These are phyloP conservation scores for Neria commutata DNA, from an alignment of 2,888 invertebrate species.

Conservation along the genomic window DNA sequence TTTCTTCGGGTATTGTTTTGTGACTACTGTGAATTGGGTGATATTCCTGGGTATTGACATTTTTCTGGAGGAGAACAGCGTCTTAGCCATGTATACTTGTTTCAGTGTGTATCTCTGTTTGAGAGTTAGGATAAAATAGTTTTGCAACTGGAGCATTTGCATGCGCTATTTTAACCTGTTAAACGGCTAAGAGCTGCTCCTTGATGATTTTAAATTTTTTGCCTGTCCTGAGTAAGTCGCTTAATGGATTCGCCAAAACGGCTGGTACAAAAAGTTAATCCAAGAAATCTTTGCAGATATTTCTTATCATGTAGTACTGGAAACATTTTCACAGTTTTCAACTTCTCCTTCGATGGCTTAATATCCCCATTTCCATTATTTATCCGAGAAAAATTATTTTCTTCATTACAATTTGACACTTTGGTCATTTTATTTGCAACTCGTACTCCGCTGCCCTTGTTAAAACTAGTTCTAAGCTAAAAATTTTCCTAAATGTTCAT, in stretches of 20 bases:
- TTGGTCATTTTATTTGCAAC: background rate
- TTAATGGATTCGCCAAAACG: slow-evolving; percentile 14
- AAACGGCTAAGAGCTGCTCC: slow-evolving; percentile 18
- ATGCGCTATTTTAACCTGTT: background rate
- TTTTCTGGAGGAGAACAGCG: slow-evolving; percentile 32
- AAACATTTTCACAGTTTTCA: background rate
- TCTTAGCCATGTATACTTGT: slow-evolving; percentile 21
- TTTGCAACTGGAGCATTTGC: background rate
- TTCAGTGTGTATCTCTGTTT: background rate
- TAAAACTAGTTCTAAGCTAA: too few species aligned
- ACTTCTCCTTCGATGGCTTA: background rate
- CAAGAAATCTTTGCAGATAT: slow-evolving; percentile 4
- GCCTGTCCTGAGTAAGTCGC: slow-evolving; percentile 25
- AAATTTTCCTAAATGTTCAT: too few species aligned
- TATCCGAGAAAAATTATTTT: background rate
- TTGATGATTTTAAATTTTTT: slow-evolving; percentile 31
- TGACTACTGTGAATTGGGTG: slow-evolving; percentile 36
- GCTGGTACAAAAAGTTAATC: background rate
- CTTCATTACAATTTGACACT: background rate
- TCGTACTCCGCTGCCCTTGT: too few species aligned
- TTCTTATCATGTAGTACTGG: background rate
- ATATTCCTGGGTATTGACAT: slow-evolving; percentile 25
- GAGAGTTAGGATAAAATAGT: background rate
- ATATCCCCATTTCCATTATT: background rate
- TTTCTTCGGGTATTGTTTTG: slow-evolving; percentile 32